Evolutionary conservation across 92 coral and sea anemone genomes (phyloP), one percentile per base, ranked within the genome.

Genomic region (Phenganax subtilis): DNA sequence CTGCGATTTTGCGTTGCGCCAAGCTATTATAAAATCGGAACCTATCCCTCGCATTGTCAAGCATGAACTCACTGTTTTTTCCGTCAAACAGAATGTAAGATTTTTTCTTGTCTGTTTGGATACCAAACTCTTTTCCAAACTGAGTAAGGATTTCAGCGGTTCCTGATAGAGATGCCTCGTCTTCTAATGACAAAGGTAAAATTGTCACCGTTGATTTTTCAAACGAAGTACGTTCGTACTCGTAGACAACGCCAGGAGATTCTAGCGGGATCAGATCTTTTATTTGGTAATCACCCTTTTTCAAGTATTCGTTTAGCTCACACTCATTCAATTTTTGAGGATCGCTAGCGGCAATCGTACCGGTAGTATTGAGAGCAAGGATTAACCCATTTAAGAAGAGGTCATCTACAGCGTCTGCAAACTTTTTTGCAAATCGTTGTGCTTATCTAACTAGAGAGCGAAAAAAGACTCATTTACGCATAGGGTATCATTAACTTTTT

Each of bases 361-460:
- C 65, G 20, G 65, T 60, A 16, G 7, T 60, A 27, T 60, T 11
- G 65, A 60, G 65, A 60, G 17, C 65, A 60, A 16, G 12, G 20
- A 60, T 60, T 12, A 60, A 27, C 12, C 65, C 65, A 60, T 60
- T 60, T 60, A 60, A 60, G 12, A 12, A 60, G 17, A 60, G 65
- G 65, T 60, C 65, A 60, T 60, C 65, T 60, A 60, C 7, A 60
- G 65, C 65, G 12, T 60, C 65, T n/a, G n/a, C n/a, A n/a, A n/a
- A n/a, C n/a, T n/a, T n/a, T n/a, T n/a, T n/a, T 60, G 12, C 65
- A 60, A 60, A 60, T 60, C 65, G 65, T 60, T 8, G 65, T 60
- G 9, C 17, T 60, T 60, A 16, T 11, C 65, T 60, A 60, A 60
- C n/a, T 60, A 5, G 65, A 11, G 17, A 60, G 17, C 65, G 65